A percentile compares a stretch with the other conserved stretches of the same genome.
phyloP scores from a whole-genome alignment of 2,113 vertebrate genomes.

The Podarcis raffonei region DNA sequence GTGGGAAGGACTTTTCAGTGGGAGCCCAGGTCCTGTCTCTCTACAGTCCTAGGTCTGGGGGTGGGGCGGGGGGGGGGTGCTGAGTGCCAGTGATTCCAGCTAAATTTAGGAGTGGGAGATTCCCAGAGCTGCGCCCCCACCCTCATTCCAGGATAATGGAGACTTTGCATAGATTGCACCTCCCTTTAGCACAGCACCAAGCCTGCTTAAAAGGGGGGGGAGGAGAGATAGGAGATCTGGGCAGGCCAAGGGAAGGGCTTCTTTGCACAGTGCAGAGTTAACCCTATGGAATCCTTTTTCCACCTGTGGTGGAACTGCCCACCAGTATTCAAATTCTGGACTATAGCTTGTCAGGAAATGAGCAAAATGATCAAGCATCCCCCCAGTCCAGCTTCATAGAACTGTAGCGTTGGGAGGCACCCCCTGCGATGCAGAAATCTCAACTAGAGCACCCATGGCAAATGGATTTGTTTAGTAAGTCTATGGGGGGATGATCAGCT shows the following conservation, averaged over 20 bases:
- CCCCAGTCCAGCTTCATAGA: too few relatives aligned
- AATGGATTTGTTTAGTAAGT: too few relatives aligned
- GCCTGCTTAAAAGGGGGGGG: background rate
- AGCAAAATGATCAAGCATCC: too few relatives aligned
- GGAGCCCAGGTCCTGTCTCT: background rate
- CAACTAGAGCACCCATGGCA: too few relatives aligned
- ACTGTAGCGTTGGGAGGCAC: too few relatives aligned
- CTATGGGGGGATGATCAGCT: too few relatives aligned
- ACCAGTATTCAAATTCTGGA: too few relatives aligned
- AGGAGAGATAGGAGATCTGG: background rate
- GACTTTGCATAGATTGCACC: background rate
- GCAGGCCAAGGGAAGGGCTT: background rate
- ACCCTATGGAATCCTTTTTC: background rate
- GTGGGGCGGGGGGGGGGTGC: background rate
- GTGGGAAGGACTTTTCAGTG: background rate
- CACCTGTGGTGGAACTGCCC: too few relatives aligned
- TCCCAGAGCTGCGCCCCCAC: background rate
- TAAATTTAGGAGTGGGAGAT: background rate
- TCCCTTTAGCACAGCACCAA: background rate
- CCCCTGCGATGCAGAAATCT: too few relatives aligned
- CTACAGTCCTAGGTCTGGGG: background rate
- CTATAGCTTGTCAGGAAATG: too few relatives aligned
- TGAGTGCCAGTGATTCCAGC: fast-evolving
- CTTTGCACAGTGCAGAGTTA: background rate
- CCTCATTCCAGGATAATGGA: background rate